A percentile compares a stretch with the other conserved stretches of the same genome.
These are phyloP conservation scores for Cliona cf. orientalis DNA, from an alignment of 37 sponge, comb jelly and placozoan species.

Conservation along the genomic window DNA sequence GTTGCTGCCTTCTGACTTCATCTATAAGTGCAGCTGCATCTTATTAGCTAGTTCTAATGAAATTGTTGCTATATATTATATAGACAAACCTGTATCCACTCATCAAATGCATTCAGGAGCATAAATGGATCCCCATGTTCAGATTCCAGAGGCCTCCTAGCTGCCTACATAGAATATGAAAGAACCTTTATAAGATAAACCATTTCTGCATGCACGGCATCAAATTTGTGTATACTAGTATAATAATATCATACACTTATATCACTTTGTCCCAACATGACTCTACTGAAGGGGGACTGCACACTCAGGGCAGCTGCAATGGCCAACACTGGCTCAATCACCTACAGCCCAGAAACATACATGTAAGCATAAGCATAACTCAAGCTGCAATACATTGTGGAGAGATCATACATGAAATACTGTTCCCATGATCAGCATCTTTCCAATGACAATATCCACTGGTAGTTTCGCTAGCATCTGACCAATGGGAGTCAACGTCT, in stretches of 20 bases:
- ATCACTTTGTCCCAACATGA: conserved; percentile 57
- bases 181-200: neutral
- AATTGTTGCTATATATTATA: neutral
- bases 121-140: conserved; percentile 92
- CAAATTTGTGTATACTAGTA: neutral
- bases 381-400: too few relatives aligned
- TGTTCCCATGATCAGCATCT: conserved; percentile 93
- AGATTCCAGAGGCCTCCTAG: conserved; percentile 81
- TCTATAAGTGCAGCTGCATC: conserved; percentile 34
- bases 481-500: conserved; percentile 82
- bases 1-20: conserved; percentile 73
- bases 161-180: conserved; percentile 37
- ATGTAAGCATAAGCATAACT: too few relatives aligned
- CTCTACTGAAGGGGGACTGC: conserved; percentile 87
- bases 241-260: conserved; percentile 35
- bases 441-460: conserved; percentile 93
- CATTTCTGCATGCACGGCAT: neutral
- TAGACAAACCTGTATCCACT: conserved; percentile 93
- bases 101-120: conserved; percentile 88
- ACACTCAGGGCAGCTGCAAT: conserved; percentile 93
- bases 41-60: neutral
- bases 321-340: conserved; percentile 82
- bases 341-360: conserved; percentile 53
- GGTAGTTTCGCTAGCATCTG: conserved; percentile 91
- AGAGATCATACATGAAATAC: conserved; percentile 87